Evolutionary conservation across 2,888 invertebrate genomes (phyloP).

Genomic region (Tillus elongatus): DNA sequence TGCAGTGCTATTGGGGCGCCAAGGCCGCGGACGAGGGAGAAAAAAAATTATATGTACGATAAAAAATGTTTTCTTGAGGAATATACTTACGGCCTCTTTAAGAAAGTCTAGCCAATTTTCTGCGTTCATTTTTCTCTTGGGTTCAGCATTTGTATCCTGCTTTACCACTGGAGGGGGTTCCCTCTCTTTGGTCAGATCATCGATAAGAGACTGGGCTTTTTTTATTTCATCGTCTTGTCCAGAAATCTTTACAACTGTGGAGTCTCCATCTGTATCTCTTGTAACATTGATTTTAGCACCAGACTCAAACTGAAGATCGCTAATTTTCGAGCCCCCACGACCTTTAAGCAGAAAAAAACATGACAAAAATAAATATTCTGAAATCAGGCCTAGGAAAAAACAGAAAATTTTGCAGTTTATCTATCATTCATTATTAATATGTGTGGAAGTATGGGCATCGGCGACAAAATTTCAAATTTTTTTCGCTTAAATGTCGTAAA

Average conservation of each 20-base stretch:
- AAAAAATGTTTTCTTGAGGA: too few species aligned
- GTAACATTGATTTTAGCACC: constrained; percentile 57
- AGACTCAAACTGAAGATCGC: constrained; percentile 64
- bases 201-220: constrained; percentile 40
- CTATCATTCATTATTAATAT: too few species aligned
- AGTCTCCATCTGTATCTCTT: constrained; percentile 32
- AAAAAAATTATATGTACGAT: too few species aligned
- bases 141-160: neutral
- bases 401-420: too few species aligned
- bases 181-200: constrained; percentile 34
- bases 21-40: too few species aligned
- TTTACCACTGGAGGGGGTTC: neutral
- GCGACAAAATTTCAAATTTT: too few species aligned
- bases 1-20: too few species aligned
- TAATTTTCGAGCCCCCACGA: constrained; percentile 74
- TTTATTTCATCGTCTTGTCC: constrained; percentile 33
- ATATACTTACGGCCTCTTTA: neutral
- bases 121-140: neutral
- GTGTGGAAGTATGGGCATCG: too few species aligned
- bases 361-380: too few species aligned
- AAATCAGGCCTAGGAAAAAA: too few species aligned
- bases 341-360: too few species aligned
- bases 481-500: too few species aligned
- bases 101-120: neutral
- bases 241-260: constrained; percentile 35